Conservation (phyloP, 2,888 invertebrate species). For the Anthoptus insignis region DNA sequence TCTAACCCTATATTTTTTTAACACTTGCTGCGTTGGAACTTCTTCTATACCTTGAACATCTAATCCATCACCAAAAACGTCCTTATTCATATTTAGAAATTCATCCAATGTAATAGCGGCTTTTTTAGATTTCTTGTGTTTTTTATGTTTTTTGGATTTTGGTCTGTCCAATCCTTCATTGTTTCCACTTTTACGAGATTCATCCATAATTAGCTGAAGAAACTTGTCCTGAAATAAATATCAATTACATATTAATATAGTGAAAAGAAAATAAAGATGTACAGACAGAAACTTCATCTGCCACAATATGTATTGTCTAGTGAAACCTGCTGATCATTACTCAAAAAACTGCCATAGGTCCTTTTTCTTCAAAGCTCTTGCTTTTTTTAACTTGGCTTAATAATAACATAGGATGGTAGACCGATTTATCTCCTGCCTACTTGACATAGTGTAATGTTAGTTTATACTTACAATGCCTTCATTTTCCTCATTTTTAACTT, state of each 20-base stretch:
- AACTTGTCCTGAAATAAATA: constrained; percentile 69
- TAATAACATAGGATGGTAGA: too few species aligned
- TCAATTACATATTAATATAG: too few species aligned
- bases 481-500: constrained; percentile 27
- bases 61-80: constrained; percentile 80
- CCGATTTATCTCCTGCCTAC: too few species aligned
- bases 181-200: constrained; percentile 57
- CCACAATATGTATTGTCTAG: too few species aligned
- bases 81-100: constrained; percentile 82
- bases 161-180: constrained; percentile 51
- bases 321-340: too few species aligned
- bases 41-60: constrained; percentile 81
- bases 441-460: too few species aligned
- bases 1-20: constrained; percentile 69
- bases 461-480: constrained; percentile 42
- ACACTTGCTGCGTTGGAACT: constrained; percentile 73
- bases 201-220: constrained; percentile 71
- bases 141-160: constrained; percentile 77
- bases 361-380: too few species aligned
- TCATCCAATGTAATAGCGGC: constrained; percentile 80
- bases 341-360: too few species aligned
- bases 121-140: constrained; percentile 80
- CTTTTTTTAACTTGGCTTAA: too few species aligned
- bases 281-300: too few species aligned
- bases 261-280: too few species aligned